These are phyloP conservation scores for Acrossocheilus fasciatus DNA, from an alignment of 2,797 vertebrate species.

Conservation along the genomic window DNA sequence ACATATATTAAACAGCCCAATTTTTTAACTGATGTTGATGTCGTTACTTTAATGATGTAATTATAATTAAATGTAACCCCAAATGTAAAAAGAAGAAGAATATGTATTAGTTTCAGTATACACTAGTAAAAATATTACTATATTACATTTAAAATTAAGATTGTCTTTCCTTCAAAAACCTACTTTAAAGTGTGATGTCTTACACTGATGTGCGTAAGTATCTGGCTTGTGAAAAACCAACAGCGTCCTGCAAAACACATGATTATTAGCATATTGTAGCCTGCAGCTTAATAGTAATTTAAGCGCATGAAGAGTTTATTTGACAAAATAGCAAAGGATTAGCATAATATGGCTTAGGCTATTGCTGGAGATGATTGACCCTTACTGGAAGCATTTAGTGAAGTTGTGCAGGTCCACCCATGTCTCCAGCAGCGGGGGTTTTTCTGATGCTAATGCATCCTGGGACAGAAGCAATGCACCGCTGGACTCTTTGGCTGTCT, in stretches of 20 bases:
- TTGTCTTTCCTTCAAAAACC: conserved; percentile 30
- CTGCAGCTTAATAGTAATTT: not conserved
- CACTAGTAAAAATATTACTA: not conserved
- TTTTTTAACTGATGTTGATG: not conserved
- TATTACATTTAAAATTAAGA: not conserved
- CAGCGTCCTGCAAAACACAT: conserved; percentile 78
- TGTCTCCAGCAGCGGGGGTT: conserved; percentile 74
- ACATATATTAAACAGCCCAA: not conserved
- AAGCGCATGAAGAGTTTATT: not conserved
- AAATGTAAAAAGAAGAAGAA: not conserved
- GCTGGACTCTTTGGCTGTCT: conserved; percentile 48
- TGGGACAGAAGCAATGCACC: conserved; percentile 63
- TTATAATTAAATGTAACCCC: too few relatives aligned
- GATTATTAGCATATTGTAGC: conserved; percentile 19
- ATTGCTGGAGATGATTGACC: not conserved
- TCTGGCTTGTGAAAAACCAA: conserved; percentile 89
- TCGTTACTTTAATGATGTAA: not conserved
- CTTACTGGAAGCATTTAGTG: conserved; percentile 91
- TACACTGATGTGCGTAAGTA: conserved; percentile 78
- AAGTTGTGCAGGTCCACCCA: conserved; percentile 92
- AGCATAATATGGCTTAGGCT: conserved; percentile 8
- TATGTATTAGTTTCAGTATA: not conserved
- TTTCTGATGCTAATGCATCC: conserved; percentile 62
- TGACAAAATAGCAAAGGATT: conserved; percentile 10
- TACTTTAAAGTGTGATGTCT: conserved; percentile 88